Percentiles rank a stretch among this genome's conserved stretches.
Evolutionary conservation across 2,888 invertebrate species (phyloP).

Genomic region (Phytoseiulus persimilis): DNA sequence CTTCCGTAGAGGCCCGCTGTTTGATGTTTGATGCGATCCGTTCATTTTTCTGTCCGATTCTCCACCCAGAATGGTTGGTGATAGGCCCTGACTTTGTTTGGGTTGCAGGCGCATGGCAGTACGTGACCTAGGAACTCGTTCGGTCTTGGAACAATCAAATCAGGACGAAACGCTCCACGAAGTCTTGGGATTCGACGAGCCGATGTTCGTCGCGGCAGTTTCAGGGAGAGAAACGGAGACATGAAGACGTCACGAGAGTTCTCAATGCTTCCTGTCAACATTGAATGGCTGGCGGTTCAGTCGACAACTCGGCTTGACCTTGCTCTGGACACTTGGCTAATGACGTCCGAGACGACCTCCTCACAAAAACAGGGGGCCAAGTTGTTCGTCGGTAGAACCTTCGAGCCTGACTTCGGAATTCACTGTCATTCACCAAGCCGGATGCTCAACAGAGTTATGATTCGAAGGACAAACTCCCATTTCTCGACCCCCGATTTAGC

Average conservation of each 20-base stretch:
- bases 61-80: neutral
- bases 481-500: neutral
- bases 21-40: neutral
- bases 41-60: neutral
- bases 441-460: no score
- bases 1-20: no score
- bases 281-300: no score
- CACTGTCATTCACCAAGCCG: no score
- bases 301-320: no score
- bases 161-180: neutral
- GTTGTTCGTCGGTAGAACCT: no score
- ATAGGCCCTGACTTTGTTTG: neutral
- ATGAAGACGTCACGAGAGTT: neutral
- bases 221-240: neutral
- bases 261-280: neutral
- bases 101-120: slow-evolving; percentile 36
- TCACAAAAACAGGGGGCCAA: no score
- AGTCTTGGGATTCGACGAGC: neutral
- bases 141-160: neutral
- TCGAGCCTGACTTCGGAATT: no score
- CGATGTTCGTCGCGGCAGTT: neutral
- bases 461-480: neutral
- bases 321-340: no score
- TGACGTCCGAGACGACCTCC: no score
- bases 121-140: slow-evolving; percentile 19